Base-by-base conservation (phyloP, 2,797 vertebrate genomes). In the Acridotheres tristis region DNA sequence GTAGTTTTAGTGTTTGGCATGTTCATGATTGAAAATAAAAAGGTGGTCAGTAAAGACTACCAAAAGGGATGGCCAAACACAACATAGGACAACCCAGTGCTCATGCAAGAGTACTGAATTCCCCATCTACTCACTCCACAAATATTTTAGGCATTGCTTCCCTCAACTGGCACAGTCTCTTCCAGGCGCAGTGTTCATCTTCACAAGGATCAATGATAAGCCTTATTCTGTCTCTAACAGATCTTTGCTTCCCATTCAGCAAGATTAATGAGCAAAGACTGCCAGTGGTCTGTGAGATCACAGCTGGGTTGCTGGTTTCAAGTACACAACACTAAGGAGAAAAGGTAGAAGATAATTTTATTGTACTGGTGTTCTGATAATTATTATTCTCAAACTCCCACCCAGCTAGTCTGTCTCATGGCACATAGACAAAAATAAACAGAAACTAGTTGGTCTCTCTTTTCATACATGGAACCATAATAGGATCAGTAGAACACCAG, bases 1-100 rank as follows among this genome's bases (percentile, higher is more conserved):
- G 29, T 13, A 57, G 7, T 7, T 66, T 38, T 23, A 69, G 8
- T 1, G 0, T 32, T 9, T 32, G 34, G 13, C 2, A 4, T 43
- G 21, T 13, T 61, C 25, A 6, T 82, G 40, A 10, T 6, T 42
- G 55, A 81, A 81, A 75, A 54, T 20, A 67, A 65, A 36, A 38
- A 81, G 16, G 3, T 6, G 50, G 6, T 22, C 15, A 38, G 18
- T 21, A 62, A 50, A 45, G 11, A 29, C 16, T 36, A 51, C 16
- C 14, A 47, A 68, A 75, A 86, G 9, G 34, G 22, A n/a, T 23
- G 34, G 32, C 20, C 3, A 4, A 65, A 65, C 21, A n/a, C 13
- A 51, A 26, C 0, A 1, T 4, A 68, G 20, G 32, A 34, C 40
- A 59, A 67, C 2, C 3, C 10, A 15, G 6, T 23, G 5, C 25